Base-by-base conservation (phyloP, 2,113 vertebrate genomes). In the Protobothrops flavoviridis region DNA sequence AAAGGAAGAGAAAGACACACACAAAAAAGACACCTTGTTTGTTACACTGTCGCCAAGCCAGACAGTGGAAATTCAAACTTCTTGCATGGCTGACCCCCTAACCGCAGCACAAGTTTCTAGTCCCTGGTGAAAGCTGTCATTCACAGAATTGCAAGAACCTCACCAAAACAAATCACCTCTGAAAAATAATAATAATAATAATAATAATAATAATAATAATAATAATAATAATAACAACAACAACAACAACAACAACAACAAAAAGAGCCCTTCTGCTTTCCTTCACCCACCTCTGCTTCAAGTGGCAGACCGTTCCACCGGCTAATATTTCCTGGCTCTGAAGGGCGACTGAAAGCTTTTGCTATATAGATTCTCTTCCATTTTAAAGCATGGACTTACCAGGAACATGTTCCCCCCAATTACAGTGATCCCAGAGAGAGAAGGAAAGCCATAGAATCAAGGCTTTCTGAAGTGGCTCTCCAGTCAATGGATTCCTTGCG, bases 181-280 rank as follows among this genome's bases (percentile, higher is more conserved):
- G 69, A 56, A 15, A 55, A 45, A 3, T 8, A 48, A 48, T 48
- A 48, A 48, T 48, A 48, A 48, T 48, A 48, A 48, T 48, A 48
- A 48, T 48, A 48, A 48, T 48, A 48, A 48, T 48, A 48, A 48
- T 48, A 48, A 48, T 48, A 48, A 48, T 48, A 50, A 50, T 50
- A 50, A 48, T 48, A 48, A 9, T 48, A 48, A 48, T 48, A 48
- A 48, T 48, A 48, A 45, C 3, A 48, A 48, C 5, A 48, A 48
- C 5, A 48, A 48, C 5, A 48, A 48, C 5, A 48, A 48, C 5
- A 48, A 48, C 5, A 48, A 48, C 5, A 48, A 48, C 5, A 9
- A 3, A 0, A 0, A 9, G 3, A 13, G 1, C 15, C 69, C 2
- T 33, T 13, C 11, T 69, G 26, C 1, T 5, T 26, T 17, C 69